Percentiles rank a stretch among this genome's conserved stretches.
These are phyloP conservation scores for Verasper variegatus DNA, from an alignment of 2,113 vertebrate species.

Conservation along the genomic window DNA sequence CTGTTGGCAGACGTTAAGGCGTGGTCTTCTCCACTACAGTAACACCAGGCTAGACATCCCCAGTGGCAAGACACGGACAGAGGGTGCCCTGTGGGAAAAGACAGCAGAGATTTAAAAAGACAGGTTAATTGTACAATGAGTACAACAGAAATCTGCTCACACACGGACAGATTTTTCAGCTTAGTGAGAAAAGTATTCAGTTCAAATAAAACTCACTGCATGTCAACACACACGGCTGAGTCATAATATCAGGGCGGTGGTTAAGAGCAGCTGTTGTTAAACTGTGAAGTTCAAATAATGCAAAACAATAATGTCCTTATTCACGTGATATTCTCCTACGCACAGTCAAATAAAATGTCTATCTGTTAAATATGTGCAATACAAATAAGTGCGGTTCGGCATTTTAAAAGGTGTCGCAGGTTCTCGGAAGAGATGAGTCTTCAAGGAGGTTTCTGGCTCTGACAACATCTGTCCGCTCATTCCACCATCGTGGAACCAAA, in stretches of 20 bases:
- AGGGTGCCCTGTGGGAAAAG: slow-evolving; percentile 35
- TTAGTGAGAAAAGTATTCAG: neutral
- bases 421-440: neutral
- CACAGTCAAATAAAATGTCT: neutral
- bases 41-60: slow-evolving; percentile 42
- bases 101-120: neutral
- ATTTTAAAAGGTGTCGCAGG: neutral
- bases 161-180: neutral
- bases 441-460: neutral
- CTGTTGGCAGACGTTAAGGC: slow-evolving; percentile 11
- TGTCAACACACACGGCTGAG: neutral
- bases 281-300: neutral
- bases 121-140: neutral
- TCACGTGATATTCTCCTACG: neutral
- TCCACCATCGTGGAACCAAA: neutral
- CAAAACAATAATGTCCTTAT: neutral
- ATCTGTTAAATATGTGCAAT: neutral
- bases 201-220: neutral
- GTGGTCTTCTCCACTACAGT: slow-evolving; percentile 45
- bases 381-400: neutral
- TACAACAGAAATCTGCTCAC: neutral
- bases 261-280: neutral
- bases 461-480: neutral
- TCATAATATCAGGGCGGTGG: neutral
- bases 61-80: slow-evolving; percentile 10